These are phyloP conservation scores for Drosophila tsacasi DNA, from an alignment of 1,140 invertebrate species.

Conservation along the genomic window DNA sequence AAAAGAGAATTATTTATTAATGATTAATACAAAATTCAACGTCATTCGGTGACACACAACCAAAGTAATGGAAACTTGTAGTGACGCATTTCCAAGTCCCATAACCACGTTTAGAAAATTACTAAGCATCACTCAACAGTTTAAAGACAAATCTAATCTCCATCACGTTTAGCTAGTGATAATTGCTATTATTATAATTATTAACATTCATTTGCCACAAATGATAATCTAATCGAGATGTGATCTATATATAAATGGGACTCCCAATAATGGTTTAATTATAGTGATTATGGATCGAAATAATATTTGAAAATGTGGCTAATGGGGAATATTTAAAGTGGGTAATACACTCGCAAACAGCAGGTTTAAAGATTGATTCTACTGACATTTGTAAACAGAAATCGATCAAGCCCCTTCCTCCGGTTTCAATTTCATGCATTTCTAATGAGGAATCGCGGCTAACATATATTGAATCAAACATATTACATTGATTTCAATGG, in stretches of 20 bases:
- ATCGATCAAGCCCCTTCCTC: constrained; percentile 10
- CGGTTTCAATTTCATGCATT: constrained; percentile 69
- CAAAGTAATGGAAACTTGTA: neutral
- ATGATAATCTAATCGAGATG: constrained; percentile 6
- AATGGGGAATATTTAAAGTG: neutral
- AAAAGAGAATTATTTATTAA: constrained; percentile 52
- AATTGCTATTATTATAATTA: neutral
- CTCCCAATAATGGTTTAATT: constrained; percentile 1
- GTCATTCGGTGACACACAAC: constrained; percentile 35
- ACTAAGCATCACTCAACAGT: neutral
- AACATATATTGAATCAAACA: neutral
- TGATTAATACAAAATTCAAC: constrained; percentile 54
- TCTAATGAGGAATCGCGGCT: constrained; percentile 32
- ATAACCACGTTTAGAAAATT: neutral
- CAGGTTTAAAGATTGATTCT: constrained; percentile 2
- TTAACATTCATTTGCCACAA: constrained; percentile 3
- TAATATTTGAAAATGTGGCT: neutral
- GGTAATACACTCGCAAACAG: neutral
- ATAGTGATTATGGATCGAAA: neutral
- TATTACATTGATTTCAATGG: constrained; percentile 1
- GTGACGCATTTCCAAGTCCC: constrained; percentile 5
- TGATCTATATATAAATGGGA: constrained; percentile 1
- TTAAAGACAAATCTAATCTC: neutral
- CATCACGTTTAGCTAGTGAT: constrained; percentile 1
- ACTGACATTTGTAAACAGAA: neutral